Evolutionary conservation across 2,888 invertebrate genomes (phyloP), one percentile per base, ranked within the genome.

Genomic region (Mythimna lalbum): DNA sequence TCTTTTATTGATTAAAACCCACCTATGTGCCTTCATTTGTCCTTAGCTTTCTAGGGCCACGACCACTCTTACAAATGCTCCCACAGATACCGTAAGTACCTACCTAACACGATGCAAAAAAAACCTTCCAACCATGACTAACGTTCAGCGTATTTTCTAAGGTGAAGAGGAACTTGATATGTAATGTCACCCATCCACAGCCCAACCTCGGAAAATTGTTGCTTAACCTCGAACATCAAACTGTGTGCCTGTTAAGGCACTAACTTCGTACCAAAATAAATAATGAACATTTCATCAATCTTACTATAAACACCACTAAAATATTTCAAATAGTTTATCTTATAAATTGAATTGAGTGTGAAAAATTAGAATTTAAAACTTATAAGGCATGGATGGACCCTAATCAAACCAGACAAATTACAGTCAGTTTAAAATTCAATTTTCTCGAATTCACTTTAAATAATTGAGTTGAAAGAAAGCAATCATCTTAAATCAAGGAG

Each of bases 401-500:
- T 69, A 61, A 66, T 65, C 49, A 53, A 49, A 60, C 50, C 10
- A 57, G 33, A 66, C 43, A 67, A 61, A 66, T 50, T 70, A 39
- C 36, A 71, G 31, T 12, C 31, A 50, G 47, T 69, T 53, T 61
- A 36, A 78, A 78, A 73, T 59, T 81, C 57, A 67, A 82, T 62
- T 73, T 7, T 39, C 47, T 64, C 59, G 14, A 62, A 69, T 68
- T 65, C 82, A 78, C 67, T 80, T 82, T 68, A 74, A 69, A 69
- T 70, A 82, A 80, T 71, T 75, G 53, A 63, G 60, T 63, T 63
- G 56, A 77, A 80, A 64, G 61, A 76, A 80, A 49, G 75, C 64
- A 72, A 82, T 78, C 57, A 70, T 62, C 55, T 69, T 73, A 73
- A 80, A 77, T 80, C 78, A 63, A 59, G 61, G 47, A 49, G 76